phyloP scores from a whole-genome alignment of 2,113 vertebrate species.

The Ictalurus furcatus region DNA sequence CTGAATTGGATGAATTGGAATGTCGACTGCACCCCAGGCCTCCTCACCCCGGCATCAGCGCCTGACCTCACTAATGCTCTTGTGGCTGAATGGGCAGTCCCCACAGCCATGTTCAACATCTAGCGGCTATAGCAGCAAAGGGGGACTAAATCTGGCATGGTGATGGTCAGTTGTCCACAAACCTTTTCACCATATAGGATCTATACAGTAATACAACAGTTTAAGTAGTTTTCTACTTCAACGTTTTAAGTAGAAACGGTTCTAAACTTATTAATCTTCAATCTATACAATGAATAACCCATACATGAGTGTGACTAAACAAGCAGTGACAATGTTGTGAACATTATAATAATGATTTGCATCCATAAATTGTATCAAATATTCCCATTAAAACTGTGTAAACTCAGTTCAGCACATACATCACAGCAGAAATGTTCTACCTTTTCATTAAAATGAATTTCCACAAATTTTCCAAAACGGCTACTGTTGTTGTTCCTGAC shows the following conservation, averaged over 20 bases:
- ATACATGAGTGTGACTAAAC: background rate
- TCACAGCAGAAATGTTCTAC: conserved; percentile 63
- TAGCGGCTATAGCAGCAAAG: background rate
- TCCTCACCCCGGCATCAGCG: background rate
- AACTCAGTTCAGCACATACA: background rate
- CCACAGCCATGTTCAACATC: background rate
- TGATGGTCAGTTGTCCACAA: background rate
- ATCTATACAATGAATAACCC: background rate
- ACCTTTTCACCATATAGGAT: background rate
- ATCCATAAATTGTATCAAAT: background rate
- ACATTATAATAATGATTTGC: background rate
- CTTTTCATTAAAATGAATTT: conserved; percentile 96
- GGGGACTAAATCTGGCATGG: background rate
- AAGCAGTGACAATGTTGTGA: background rate
- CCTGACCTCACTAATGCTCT: background rate
- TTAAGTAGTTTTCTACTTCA: too few relatives aligned
- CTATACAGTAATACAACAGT: background rate
- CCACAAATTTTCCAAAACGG: conserved; percentile 98
- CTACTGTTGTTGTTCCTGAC: conserved; percentile 99
- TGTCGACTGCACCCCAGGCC: background rate
- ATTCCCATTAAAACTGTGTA: background rate
- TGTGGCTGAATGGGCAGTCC: background rate
- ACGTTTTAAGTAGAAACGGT: background rate
- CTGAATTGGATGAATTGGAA: too few relatives aligned
- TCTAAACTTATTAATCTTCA: background rate